These are phyloP conservation scores for Nymphalis polychloros DNA, from an alignment of 2,888 invertebrate species.

Conservation along the genomic window DNA sequence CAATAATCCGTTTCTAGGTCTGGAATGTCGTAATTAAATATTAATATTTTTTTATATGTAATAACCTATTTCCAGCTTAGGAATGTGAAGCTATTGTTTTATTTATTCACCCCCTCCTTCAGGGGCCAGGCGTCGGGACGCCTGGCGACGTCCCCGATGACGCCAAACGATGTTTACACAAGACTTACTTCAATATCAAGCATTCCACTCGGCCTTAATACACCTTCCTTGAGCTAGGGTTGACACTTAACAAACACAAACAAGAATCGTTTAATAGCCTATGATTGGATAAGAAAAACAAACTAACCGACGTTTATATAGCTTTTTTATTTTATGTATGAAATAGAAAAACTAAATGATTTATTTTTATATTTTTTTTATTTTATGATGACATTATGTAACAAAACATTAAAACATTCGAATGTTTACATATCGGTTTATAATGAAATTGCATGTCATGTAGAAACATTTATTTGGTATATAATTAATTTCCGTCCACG, in stretches of 20 bases:
- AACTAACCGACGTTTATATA: too few species aligned
- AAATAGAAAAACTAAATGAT: too few species aligned
- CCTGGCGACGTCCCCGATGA: conserved; percentile 45
- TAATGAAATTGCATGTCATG: too few species aligned
- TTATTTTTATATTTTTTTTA: too few species aligned
- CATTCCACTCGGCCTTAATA: conserved; percentile 31
- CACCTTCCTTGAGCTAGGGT: conserved; percentile 7
- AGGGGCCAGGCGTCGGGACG: conserved; percentile 51
- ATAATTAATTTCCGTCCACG: too few species aligned
- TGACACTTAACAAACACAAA: conserved; percentile 1
- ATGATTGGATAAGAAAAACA: too few species aligned
- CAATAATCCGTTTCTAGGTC: neutral
- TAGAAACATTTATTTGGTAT: too few species aligned
- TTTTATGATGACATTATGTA: too few species aligned
- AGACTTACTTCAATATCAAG: conserved; percentile 40
- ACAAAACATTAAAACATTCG: too few species aligned
- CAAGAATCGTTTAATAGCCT: neutral
- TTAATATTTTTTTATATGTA: neutral
- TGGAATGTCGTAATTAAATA: neutral
- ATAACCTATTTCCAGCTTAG: neutral
- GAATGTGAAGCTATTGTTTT: conserved; percentile 20
- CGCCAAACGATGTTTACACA: conserved; percentile 43
- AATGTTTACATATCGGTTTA: too few species aligned
- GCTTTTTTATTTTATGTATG: too few species aligned
- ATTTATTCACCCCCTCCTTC: conserved; percentile 36